Evolutionary conservation across 2,113 vertebrate species (phyloP), one percentile per base, ranked within the genome.

Genomic region (Panurus biarmicus): DNA sequence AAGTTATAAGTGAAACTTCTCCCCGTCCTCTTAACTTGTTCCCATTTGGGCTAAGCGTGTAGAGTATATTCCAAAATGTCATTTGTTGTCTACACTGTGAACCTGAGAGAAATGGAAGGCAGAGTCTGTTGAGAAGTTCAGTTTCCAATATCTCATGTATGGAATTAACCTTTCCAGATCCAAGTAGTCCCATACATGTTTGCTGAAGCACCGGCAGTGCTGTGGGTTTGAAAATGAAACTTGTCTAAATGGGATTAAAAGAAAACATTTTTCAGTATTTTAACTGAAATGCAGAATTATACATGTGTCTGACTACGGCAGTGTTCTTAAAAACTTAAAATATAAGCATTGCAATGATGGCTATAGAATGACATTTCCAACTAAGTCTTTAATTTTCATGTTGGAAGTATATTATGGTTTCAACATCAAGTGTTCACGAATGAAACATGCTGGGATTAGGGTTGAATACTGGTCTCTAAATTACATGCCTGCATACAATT

Each of bases 1-100:
- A 82, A 92, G 82, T 76, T 89, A 54, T 42, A 77, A 48, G 76
- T 96, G 87, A 90, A 96, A 93, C 14, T 45, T 92, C 82, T 91
- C 88, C 54, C 33, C 42, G 38, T 85, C 50, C 54, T 57, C 29
- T 84, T 74, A 94, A 92, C 62, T 91, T 4, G 1, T 57, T 96
- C 69, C 84, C 9, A 33, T 14, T 82, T 85, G 70, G 81, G 54
- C 45, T 82, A 69, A 78, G 70, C 23, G 18, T 7, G 15, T 33
- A 53, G 47, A 62, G 29, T 62, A 44, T 47, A 45, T 80, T 89
- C 81, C 85, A 92, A 93, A 90, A 89, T 2, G 1, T 83, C 38
- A 60, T 66, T 87, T 93, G 45, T 82, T 87, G 62, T 73, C 77
- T 85, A 51, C 51, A 44, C 45, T 14, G 35, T 31, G n/a, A 89